phyloP scores from a whole-genome alignment of 92 coral and sea anemone genomes.

The Paragorgia papillata region DNA sequence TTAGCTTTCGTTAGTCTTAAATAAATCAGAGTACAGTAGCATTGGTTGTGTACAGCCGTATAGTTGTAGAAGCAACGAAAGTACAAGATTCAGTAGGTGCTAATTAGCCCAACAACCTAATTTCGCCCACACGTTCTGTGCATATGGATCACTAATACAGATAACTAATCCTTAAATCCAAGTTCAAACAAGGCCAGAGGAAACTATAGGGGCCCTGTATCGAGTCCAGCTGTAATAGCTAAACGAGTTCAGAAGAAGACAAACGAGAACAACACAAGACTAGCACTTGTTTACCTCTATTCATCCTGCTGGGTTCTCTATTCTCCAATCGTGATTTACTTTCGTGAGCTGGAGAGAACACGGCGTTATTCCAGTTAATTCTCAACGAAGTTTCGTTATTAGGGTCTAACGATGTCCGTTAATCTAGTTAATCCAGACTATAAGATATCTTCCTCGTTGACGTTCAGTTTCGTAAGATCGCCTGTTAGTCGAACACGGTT shows the following conservation, averaged over 20 bases:
- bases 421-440: neutral
- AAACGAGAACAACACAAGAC: too few species aligned
- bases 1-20: too few species aligned
- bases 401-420: too few species aligned
- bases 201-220: neutral
- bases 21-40: too few species aligned
- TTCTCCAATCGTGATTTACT: too few species aligned
- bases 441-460: neutral
- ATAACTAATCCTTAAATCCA: constrained; percentile 11
- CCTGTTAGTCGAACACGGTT: neutral
- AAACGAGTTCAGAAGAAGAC: neutral
- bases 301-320: too few species aligned
- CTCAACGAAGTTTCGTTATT: too few species aligned
- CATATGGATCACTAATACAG: neutral
- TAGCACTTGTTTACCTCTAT: too few species aligned
- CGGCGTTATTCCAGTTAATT: too few species aligned
- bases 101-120: constrained; percentile 17
- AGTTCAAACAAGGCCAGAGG: neutral
- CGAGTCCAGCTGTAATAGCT: neutral
- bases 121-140: constrained; percentile 34
- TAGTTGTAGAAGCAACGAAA: neutral
- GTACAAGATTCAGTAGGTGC: constrained; percentile 5
- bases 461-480: too few species aligned
- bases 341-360: too few species aligned
- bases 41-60: too few species aligned